Percentiles rank a stretch among this genome's conserved stretches.
Evolutionary conservation across 2,888 invertebrate species (phyloP).

Genomic region (Phragmatobia fuliginosa): DNA sequence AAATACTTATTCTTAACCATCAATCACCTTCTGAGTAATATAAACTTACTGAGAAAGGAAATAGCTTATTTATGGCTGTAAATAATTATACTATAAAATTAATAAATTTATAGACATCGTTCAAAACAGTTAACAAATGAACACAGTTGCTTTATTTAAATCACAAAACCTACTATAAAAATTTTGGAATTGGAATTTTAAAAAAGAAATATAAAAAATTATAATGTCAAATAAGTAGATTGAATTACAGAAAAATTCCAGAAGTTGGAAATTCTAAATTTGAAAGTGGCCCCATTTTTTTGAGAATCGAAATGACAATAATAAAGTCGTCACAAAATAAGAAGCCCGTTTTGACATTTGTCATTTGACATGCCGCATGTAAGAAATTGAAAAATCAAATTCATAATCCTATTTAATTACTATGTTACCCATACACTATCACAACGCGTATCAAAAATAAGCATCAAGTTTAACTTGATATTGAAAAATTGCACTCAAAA

Average conservation of each 20-base stretch:
- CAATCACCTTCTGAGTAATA: conserved; percentile 38
- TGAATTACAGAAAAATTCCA: background rate
- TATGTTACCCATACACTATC: too few relatives aligned
- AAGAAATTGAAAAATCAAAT: too few relatives aligned
- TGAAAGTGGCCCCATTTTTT: background rate
- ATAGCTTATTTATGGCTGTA: conserved; percentile 4
- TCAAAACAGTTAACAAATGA: background rate
- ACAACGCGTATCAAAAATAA: too few relatives aligned
- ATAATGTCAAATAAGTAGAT: background rate
- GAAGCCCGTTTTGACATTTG: too few relatives aligned
- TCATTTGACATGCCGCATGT: too few relatives aligned
- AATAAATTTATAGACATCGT: background rate
- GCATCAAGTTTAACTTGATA: too few relatives aligned
- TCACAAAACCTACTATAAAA: background rate
- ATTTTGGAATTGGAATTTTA: background rate
- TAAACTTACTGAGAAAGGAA: conserved; percentile 34
- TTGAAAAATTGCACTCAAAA: too few relatives aligned
- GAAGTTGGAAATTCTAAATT: background rate
- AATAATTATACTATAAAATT: background rate
- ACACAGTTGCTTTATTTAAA: background rate
- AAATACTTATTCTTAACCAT: conserved; percentile 40
- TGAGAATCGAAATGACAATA: background rate
- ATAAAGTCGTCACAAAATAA: too few relatives aligned
- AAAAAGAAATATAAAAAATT: background rate
- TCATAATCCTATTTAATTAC: too few relatives aligned